Base-by-base conservation (phyloP, 2,888 invertebrate species). In the Drosophila anceps region DNA sequence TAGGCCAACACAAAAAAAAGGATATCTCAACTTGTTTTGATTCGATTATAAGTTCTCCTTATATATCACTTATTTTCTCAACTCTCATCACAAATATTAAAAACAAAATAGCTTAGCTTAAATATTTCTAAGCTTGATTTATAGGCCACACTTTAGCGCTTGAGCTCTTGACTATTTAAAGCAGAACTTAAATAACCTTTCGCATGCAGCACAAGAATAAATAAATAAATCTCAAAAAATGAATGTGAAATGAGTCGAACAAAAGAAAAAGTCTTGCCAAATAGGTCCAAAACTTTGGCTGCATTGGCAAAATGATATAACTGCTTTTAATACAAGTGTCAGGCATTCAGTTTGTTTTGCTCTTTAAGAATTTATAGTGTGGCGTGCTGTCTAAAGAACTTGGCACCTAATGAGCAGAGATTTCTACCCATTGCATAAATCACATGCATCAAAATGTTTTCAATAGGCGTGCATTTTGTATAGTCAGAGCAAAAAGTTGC, bases 401-500 rank as follows among this genome's bases (percentile, higher is more conserved):
- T 79, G 83, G 76, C 76, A 84, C 83, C 81, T 86, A 86, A 86
- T 86, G 88, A 86, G 85, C 76, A 83, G 69, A 84, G 83, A 79
- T 77, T 81, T 81, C 18, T 79, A 69, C 61, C 66, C 68, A 79
- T 81, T 78, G 79, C 85, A 84, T 82, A 85, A 85, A 84, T 87
- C 85, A 86, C 80, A 82, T 76, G 84, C 84, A 82, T 86, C 85
- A 84, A 85, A 84, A 84, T 87, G 83, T 76, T 79, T 83, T 83
- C 84, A 82, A 87, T 85, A 85, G 82, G 61, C 71, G 54, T 58
- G 51, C 54, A 81, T 65, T 69, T 67, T 73, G 58, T 65, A 73
- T 58, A 57, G 68, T 55, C 62, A 59, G 65, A 44, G 70, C 75
- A 65, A 78, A 84, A 81, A 81, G 75, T 82, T 79, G 63, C 81